Percentiles rank a stretch among this genome's conserved stretches.
These are phyloP conservation scores for Agonum fuliginosum DNA, from an alignment of 2,888 invertebrate species.

Conservation along the genomic window DNA sequence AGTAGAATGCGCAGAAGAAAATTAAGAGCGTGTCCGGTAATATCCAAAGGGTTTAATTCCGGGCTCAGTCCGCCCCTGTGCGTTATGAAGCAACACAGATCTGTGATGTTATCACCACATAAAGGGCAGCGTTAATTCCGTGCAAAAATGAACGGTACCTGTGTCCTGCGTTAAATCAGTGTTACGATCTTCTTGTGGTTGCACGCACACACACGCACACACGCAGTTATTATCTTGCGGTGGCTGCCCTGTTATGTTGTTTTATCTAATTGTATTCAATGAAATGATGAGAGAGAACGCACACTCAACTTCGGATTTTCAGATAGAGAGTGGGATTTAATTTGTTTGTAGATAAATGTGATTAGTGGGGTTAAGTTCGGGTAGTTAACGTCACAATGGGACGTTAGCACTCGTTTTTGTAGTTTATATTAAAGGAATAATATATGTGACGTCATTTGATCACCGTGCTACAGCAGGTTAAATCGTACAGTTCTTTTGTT, in stretches of 20 bases:
- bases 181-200: constrained; percentile 29
- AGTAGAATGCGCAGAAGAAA: no score
- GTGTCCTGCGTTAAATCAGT: constrained; percentile 25
- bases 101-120: constrained; percentile 16
- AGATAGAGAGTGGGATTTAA: neutral
- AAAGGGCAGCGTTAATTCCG: constrained; percentile 21
- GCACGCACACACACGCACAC: neutral
- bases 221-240: constrained; percentile 9
- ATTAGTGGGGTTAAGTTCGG: no score
- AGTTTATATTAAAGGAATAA: no score
- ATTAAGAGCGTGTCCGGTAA: no score
- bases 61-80: neutral
- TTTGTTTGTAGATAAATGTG: neutral
- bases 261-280: constrained; percentile 33
- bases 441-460: no score
- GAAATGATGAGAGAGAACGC: neutral
- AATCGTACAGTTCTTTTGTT: no score
- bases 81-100: constrained; percentile 12
- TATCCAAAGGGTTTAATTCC: no score
- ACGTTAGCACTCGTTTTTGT: no score
- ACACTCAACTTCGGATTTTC: neutral
- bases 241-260: neutral
- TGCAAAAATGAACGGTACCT: constrained; percentile 36
- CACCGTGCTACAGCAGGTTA: no score
- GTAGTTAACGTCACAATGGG: no score